Base-by-base conservation (phyloP, 1,140 invertebrate genomes). In the Gryon sp. region DNA sequence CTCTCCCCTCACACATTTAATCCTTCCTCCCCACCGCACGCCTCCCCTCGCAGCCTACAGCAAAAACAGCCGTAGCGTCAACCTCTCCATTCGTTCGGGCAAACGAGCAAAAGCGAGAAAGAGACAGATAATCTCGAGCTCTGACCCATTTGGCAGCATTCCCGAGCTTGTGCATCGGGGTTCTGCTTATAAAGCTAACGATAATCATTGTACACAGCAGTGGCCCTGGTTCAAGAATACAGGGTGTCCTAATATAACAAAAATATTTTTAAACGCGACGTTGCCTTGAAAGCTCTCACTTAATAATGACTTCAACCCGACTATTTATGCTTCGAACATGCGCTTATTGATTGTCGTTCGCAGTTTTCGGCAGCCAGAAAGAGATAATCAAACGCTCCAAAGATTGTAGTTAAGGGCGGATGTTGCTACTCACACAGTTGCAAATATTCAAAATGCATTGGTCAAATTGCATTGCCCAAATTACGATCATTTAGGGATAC, bases 61-160 rank as follows among this genome's bases (percentile, higher is more conserved):
- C 52, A 57, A 73, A 73, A 73, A 59, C 69, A 65, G 59, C 41
- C 59, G 52, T 50, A 65, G 14, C 32, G 34, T 50, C 50, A 73
- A 63, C 62, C 43, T 16, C 59, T 24, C 41, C 59, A 50, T 48
- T 46, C 19, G 55, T 46, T n/a, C 16, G 46, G 43, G 30, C 16
- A 43, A 57, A 50, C 43, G 45, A 28, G 28, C 11, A 15, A 78
- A 57, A 30, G 55, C 52, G 46, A 40, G 55, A 74, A 24, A 69
- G 52, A 60, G 52, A 62, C 12, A 16, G 60, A 60, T 41, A 57
- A 62, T 75, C 60, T 73, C 75, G 48, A 81, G 76, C 75, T 79
- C 75, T 82, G 81, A 82, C 79, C 79, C 76, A 84, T 86, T 86
- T 87, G 84, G 86, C 84, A 86, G 26, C 38, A 82, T 82, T 86